These are phyloP conservation scores for Drosophila phalerata DNA, from an alignment of 2,888 invertebrate species.

Conservation along the genomic window DNA sequence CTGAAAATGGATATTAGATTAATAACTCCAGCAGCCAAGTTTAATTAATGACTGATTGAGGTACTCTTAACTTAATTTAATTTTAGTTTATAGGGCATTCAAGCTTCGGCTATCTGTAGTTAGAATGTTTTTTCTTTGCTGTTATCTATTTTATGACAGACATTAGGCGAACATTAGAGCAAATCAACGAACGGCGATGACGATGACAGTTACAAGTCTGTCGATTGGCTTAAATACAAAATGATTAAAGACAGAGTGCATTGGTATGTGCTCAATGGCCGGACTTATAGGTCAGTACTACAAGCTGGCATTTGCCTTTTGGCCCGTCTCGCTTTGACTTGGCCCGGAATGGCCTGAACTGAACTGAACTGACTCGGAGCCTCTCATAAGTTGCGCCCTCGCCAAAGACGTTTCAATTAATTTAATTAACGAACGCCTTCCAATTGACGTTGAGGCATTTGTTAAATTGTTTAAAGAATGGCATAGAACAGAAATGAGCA, in stretches of 20 bases:
- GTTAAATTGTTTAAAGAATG: slow-evolving; percentile 69
- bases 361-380: not conserved
- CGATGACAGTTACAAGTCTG: slow-evolving; percentile 45
- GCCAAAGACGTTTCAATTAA: slow-evolving; percentile 61
- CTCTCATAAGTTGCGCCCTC: slow-evolving; percentile 26
- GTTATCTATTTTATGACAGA: slow-evolving; percentile 47
- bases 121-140: not conserved
- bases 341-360: not conserved
- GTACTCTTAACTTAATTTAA: not conserved
- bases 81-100: slow-evolving; percentile 17
- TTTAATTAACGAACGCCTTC: slow-evolving; percentile 69
- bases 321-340: slow-evolving; percentile 1
- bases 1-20: too few species aligned
- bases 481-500: slow-evolving; percentile 1
- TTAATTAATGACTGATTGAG: not conserved
- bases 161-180: slow-evolving; percentile 45
- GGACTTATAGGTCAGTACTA: slow-evolving; percentile 54
- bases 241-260: slow-evolving; percentile 39
- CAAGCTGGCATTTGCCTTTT: slow-evolving; percentile 29
- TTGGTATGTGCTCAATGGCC: slow-evolving; percentile 27
- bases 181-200: slow-evolving; percentile 48
- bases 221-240: slow-evolving; percentile 31
- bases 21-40: not conserved
- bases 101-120: not conserved
- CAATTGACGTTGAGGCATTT: slow-evolving; percentile 62